Evolutionary conservation across 2,888 invertebrate species (phyloP).

Genomic region (Mimas tiliae): DNA sequence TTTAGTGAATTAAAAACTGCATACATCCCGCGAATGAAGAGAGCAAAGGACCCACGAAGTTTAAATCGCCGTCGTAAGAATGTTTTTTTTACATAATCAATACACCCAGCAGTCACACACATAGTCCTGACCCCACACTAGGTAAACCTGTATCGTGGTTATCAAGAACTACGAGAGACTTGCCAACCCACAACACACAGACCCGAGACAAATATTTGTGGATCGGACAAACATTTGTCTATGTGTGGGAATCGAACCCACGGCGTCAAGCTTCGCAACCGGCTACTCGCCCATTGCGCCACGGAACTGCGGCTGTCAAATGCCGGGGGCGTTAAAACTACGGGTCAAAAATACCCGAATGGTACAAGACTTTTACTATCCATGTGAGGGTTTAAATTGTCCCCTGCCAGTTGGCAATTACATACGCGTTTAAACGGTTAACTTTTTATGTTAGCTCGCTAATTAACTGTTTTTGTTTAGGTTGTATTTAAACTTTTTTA

Average conservation of each 20-base stretch:
- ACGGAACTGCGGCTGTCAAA: too few relatives aligned
- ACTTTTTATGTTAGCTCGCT: constrained; percentile 24
- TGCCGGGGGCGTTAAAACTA: constrained; percentile 27
- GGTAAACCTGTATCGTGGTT: too few relatives aligned
- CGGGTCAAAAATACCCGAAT: constrained; percentile 34
- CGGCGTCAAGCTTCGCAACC: too few relatives aligned
- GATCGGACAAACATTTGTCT: too few relatives aligned
- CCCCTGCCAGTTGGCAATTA: constrained; percentile 26
- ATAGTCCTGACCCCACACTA: too few relatives aligned
- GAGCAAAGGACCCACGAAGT: constrained; percentile 6
- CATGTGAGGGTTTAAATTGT: constrained; percentile 24
- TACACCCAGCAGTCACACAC: too few relatives aligned
- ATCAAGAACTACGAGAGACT: too few relatives aligned
- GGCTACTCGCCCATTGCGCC: too few relatives aligned
- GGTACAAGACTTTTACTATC: constrained; percentile 39
- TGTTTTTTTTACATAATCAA: too few relatives aligned
- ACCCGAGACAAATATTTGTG: too few relatives aligned
- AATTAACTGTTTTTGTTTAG: constrained; percentile 25
- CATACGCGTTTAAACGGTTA: constrained; percentile 27
- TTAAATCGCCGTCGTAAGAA: constrained; percentile 8
- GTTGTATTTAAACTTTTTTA: constrained; percentile 14
- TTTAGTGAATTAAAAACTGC: not conserved
- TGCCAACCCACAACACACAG: too few relatives aligned
- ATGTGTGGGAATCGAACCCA: too few relatives aligned
- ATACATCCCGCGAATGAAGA: constrained; percentile 7